Percentiles rank a stretch among this genome's conserved stretches.
Conservation (phyloP, 2,888 invertebrate genomes). For the Phalangium opilio region DNA sequence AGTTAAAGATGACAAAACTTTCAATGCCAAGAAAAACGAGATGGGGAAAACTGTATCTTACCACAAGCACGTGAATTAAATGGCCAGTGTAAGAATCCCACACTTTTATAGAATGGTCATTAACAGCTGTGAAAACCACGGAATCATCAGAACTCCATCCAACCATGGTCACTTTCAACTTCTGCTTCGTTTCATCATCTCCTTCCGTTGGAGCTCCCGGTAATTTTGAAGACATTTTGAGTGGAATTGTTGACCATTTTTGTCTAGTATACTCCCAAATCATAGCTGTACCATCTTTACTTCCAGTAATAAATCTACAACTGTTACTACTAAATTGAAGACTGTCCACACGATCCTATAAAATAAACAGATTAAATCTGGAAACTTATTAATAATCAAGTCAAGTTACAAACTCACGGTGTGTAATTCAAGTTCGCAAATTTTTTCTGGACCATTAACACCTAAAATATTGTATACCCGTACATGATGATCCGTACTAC, state of each 20-base stretch:
- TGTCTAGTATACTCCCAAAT: constrained; percentile 83
- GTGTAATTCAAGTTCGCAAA: constrained; percentile 64
- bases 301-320: constrained; percentile 78
- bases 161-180: constrained; percentile 82
- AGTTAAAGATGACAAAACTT: no score
- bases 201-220: constrained; percentile 31
- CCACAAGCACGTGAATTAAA: constrained; percentile 36
- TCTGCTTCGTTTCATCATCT: constrained; percentile 15
- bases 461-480: constrained; percentile 65
- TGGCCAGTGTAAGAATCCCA: constrained; percentile 49
- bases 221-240: constrained; percentile 40
- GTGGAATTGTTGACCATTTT: constrained; percentile 64
- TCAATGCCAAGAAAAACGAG: background rate
- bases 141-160: constrained; percentile 83
- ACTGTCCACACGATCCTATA: constrained; percentile 41
- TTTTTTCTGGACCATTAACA: constrained; percentile 57
- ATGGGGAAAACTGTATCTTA: constrained; percentile 5
- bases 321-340: constrained; percentile 86
- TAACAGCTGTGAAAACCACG: constrained; percentile 76
- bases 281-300: constrained; percentile 85
- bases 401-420: constrained; percentile 30
- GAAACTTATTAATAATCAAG: constrained; percentile 3
- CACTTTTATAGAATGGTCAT: constrained; percentile 59
- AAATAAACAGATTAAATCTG: constrained; percentile 4
- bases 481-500: constrained; percentile 86